These are phyloP conservation scores for Macrosteles quadrilineatus DNA, from an alignment of 1,140 invertebrate species.

Conservation along the genomic window DNA sequence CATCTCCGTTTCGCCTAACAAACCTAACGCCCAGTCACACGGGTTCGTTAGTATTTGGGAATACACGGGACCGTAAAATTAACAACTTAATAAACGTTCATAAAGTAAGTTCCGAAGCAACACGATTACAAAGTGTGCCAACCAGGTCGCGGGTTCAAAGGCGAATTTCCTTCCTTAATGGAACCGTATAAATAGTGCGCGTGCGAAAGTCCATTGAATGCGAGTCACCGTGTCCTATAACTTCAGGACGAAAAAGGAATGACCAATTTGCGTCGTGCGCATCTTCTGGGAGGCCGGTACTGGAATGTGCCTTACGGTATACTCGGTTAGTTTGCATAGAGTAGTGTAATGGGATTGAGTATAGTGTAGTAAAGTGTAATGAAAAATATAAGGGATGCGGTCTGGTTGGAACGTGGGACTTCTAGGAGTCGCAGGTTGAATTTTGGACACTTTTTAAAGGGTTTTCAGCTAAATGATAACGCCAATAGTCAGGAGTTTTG, in stretches of 20 bases:
- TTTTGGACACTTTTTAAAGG: too few species aligned
- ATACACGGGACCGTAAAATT: constrained; percentile 5
- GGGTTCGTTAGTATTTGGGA: not conserved
- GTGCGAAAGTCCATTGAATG: not conserved
- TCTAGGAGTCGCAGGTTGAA: too few species aligned
- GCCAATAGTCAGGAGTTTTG: too few species aligned
- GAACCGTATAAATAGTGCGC: not conserved
- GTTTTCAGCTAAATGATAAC: too few species aligned
- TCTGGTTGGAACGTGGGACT: too few species aligned
- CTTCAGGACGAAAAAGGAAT: constrained; percentile 10
- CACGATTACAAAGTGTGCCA: not conserved
- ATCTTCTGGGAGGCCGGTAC: not conserved
- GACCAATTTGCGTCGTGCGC: constrained; percentile 3
- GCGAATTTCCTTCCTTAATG: constrained; percentile 2
- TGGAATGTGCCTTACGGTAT: not conserved
- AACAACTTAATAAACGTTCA: constrained; percentile 10
- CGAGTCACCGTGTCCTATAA: constrained; percentile 3
- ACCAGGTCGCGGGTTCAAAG: not conserved
- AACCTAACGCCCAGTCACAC: too few species aligned
- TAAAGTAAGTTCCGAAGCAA: not conserved
- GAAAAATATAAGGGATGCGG: too few species aligned
- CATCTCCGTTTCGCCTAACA: too few species aligned
- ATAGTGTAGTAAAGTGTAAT: too few species aligned
- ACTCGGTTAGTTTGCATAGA: too few species aligned
- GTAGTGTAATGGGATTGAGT: too few species aligned